Evolutionary conservation across 2,113 vertebrate species (phyloP).

Genomic region (Furnarius figulus): DNA sequence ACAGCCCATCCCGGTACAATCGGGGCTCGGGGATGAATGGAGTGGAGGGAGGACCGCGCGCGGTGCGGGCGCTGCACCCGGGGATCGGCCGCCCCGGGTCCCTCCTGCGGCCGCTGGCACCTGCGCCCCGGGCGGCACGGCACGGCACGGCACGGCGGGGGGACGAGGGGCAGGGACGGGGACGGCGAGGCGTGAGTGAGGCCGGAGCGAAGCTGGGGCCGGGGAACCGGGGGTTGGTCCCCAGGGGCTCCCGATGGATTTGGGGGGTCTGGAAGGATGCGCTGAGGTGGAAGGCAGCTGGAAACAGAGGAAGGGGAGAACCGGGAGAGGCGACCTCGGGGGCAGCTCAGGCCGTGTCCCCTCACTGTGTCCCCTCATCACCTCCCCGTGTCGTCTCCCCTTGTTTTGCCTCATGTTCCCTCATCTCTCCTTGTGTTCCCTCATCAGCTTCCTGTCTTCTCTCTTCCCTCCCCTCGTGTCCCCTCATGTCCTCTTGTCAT

Average conservation of each 20-base stretch:
- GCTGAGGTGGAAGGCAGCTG: background rate
- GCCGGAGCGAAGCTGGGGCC: background rate
- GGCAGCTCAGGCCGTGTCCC: conserved; percentile 16
- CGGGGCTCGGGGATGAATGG: background rate
- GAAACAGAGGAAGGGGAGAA: background rate
- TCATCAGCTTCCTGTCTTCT: background rate
- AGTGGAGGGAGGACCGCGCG: background rate
- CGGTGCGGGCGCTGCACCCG: background rate
- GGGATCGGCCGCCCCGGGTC: background rate
- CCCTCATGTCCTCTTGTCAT: background rate
- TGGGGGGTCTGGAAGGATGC: background rate
- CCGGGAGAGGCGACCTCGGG: background rate
- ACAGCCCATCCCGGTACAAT: background rate
- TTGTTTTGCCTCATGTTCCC: background rate
- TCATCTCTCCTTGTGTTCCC: background rate
- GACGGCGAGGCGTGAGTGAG: background rate
- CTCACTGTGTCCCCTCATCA: background rate
- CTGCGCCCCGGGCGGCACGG: background rate
- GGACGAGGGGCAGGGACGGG: background rate
- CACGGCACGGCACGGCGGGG: background rate
- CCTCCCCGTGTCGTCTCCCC: background rate
- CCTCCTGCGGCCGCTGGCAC: background rate
- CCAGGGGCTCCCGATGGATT: background rate
- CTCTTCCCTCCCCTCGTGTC: background rate
- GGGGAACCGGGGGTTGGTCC: background rate